phyloP scores from a whole-genome alignment of 2,888 invertebrate genomes.

The Drosophila fulvimacula region DNA sequence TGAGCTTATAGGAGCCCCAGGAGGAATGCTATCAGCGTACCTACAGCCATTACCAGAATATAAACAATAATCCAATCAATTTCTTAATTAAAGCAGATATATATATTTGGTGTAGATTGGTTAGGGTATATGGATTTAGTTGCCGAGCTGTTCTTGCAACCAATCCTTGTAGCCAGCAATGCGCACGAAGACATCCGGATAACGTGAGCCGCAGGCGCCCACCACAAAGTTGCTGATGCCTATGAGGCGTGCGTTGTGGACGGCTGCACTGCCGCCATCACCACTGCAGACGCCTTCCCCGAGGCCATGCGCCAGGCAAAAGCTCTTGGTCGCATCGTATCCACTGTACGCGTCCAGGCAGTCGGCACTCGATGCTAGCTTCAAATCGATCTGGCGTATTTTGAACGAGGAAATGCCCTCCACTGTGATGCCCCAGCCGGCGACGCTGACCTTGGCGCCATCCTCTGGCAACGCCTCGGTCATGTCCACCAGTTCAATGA shows the following conservation, averaged over 20 bases:
- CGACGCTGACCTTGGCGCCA: conserved; percentile 64
- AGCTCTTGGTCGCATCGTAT: conserved; percentile 46
- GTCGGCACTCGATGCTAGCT: conserved; percentile 46
- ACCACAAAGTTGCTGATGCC: conserved; percentile 77
- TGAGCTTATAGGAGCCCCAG: background rate
- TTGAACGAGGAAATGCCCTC: conserved; percentile 65
- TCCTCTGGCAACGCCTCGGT: conserved; percentile 50
- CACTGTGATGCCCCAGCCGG: conserved; percentile 82
- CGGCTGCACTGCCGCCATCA: conserved; percentile 81
- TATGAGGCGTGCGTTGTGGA: conserved; percentile 70
- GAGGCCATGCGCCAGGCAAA: conserved; percentile 76
- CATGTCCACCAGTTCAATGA: conserved; percentile 60
- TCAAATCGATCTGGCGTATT: conserved; percentile 60
- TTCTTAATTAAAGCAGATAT: background rate
- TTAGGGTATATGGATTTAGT: conserved; percentile 13
- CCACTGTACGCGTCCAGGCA: conserved; percentile 70
- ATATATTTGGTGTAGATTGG: conserved; percentile 4
- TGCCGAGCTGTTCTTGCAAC: conserved; percentile 59
- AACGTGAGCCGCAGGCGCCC: conserved; percentile 80
- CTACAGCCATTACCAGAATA: background rate
- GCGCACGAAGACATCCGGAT: conserved; percentile 76
- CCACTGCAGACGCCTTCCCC: conserved; percentile 81
- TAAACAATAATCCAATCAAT: background rate
- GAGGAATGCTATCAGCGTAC: background rate
- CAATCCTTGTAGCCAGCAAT: conserved; percentile 58